Percentiles rank a stretch among this genome's conserved stretches.
phyloP scores from a whole-genome alignment of 92 coral and sea anemone species.

The Meandrina meandrites region DNA sequence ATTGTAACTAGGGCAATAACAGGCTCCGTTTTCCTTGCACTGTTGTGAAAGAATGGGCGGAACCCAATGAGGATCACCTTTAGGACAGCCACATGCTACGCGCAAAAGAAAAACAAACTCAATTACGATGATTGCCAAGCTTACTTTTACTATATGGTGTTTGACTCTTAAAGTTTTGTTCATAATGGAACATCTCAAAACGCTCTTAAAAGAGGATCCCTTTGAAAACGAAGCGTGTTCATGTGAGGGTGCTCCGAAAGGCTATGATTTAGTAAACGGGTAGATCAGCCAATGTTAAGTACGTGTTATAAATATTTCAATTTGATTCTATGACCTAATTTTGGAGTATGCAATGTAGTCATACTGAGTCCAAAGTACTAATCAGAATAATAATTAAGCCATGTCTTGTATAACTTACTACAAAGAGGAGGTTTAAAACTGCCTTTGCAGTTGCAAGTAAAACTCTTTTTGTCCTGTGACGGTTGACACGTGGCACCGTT shows the following conservation, averaged over 20 bases:
- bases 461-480: conserved; percentile 31
- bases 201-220: too few relatives aligned
- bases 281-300: too few relatives aligned
- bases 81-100: conserved; percentile 64
- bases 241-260: too few relatives aligned
- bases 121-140: neutral
- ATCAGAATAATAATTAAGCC: too few relatives aligned
- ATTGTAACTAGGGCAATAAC: conserved; percentile 38
- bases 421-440: conserved; percentile 55
- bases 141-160: neutral
- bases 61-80: conserved; percentile 36
- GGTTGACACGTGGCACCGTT: conserved; percentile 54
- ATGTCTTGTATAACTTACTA: conserved; percentile 28
- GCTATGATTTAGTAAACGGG: too few relatives aligned
- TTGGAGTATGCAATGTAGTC: too few relatives aligned
- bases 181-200: too few relatives aligned
- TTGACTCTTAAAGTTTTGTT: neutral
- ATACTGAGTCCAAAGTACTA: too few relatives aligned
- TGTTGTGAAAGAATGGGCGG: conserved; percentile 56
- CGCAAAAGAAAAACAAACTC: neutral
- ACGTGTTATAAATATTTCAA: too few relatives aligned
- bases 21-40: conserved; percentile 56
- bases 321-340: too few relatives aligned
- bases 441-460: conserved; percentile 38
- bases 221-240: too few relatives aligned